A percentile compares a stretch with the other conserved stretches of the same genome.
phyloP scores from a whole-genome alignment of 2,113 vertebrate species.

The Corythoichthys intestinalis region DNA sequence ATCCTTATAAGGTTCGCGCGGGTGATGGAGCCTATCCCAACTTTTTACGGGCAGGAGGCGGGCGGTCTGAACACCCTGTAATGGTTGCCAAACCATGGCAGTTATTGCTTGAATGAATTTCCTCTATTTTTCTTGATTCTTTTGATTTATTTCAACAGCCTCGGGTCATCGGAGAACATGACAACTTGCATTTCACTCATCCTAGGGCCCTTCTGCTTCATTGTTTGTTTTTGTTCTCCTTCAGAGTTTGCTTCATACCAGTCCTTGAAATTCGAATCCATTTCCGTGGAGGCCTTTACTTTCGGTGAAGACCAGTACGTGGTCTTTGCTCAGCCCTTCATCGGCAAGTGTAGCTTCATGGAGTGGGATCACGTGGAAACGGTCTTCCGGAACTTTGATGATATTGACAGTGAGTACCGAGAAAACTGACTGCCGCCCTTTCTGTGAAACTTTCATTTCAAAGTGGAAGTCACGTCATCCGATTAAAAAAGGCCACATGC shows the following conservation, averaged over 20 bases:
- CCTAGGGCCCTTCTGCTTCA: not conserved
- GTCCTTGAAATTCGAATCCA: conserved; percentile 90
- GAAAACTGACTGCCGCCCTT: too few relatives aligned
- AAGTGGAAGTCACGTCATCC: not conserved
- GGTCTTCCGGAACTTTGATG: conserved; percentile 94
- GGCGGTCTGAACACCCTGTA: too few relatives aligned
- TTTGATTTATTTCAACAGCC: not conserved
- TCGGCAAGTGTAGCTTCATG: conserved; percentile 94
- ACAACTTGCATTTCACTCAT: too few relatives aligned
- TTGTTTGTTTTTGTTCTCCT: conserved; percentile 21
- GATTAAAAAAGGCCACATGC: not conserved
- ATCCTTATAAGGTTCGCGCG: too few relatives aligned
- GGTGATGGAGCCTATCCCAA: too few relatives aligned
- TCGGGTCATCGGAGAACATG: not conserved
- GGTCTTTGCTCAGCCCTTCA: conserved; percentile 94
- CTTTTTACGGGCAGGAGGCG: too few relatives aligned
- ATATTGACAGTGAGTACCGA: conserved; percentile 86
- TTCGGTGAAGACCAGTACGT: conserved; percentile 90
- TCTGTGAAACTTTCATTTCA: not conserved
- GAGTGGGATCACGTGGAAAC: conserved; percentile 99
- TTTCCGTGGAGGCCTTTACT: conserved; percentile 92
- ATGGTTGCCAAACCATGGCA: too few relatives aligned
- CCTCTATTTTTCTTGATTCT: too few relatives aligned
- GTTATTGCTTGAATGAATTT: too few relatives aligned
- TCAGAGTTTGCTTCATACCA: conserved; percentile 93